Conservation (phyloP, 2,113 vertebrate species). For the Channa maculata region DNA sequence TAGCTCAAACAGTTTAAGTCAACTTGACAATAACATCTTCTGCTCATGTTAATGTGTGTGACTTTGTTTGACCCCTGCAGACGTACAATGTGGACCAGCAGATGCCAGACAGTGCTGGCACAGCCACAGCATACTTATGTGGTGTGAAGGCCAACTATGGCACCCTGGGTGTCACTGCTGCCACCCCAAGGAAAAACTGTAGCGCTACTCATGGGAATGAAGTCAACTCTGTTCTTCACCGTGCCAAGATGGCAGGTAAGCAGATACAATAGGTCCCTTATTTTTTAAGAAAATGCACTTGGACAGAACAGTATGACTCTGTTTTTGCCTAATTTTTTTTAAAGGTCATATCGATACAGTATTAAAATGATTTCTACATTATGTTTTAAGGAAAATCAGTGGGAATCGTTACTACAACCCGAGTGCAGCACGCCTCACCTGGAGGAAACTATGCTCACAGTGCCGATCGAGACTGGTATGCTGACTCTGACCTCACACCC, state of each 20-base stretch:
- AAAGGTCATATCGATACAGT: too few relatives aligned
- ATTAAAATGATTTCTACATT: background rate
- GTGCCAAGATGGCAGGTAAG: conserved; percentile 81
- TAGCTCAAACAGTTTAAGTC: too few relatives aligned
- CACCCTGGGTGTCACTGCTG: conserved; percentile 82
- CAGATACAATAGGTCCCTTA: background rate
- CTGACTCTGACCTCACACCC: conserved; percentile 67
- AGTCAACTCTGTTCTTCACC: conserved; percentile 82
- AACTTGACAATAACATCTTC: too few relatives aligned
- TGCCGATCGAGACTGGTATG: conserved; percentile 82
- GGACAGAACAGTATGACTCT: background rate
- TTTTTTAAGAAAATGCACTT: background rate
- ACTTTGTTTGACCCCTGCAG: conserved; percentile 56
- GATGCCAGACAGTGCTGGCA: conserved; percentile 87
- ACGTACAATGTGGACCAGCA: conserved; percentile 86
- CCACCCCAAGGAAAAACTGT: conserved; percentile 70
- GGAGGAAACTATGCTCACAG: conserved; percentile 79
- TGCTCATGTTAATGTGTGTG: background rate
- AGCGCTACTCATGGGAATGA: conserved; percentile 74
- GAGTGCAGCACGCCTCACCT: conserved; percentile 87
- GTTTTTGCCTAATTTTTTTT: background rate
- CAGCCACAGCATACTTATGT: conserved; percentile 85
- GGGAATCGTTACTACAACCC: conserved; percentile 85
- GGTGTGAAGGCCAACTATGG: conserved; percentile 88
- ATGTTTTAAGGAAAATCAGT: conserved; percentile 83